Percentiles rank a stretch among this genome's conserved stretches.
These are phyloP conservation scores for Parochlus steinenii DNA, from an alignment of 2,888 invertebrate species.

Conservation along the genomic window DNA sequence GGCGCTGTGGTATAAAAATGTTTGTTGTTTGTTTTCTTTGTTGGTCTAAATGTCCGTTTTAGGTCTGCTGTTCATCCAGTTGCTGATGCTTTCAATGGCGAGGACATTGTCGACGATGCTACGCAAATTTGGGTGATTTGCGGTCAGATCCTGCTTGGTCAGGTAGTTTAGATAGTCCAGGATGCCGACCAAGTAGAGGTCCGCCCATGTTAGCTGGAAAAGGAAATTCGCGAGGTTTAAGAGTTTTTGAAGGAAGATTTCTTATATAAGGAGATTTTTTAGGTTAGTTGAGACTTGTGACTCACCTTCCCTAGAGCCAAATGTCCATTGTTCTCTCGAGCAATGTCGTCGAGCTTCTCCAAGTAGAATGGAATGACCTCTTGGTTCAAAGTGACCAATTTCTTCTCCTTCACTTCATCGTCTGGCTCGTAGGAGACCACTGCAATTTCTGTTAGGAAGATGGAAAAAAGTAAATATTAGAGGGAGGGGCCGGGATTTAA, in stretches of 20 bases:
- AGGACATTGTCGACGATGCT: conserved; percentile 38
- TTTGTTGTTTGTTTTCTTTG: no score
- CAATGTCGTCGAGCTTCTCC: conserved; percentile 40
- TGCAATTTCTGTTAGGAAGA: conserved; percentile 37
- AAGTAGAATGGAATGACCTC: conserved; percentile 41
- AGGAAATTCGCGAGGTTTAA: conserved; percentile 8
- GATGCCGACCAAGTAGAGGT: conserved; percentile 40
- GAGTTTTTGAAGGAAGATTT: neutral
- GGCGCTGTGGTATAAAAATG: no score
- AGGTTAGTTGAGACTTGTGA: conserved; percentile 9
- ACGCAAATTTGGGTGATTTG: conserved; percentile 39
- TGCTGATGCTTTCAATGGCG: conserved; percentile 39
- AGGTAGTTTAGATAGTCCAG: conserved; percentile 42
- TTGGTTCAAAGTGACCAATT: conserved; percentile 32
- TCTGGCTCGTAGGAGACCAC: conserved; percentile 39
- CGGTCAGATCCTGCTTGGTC: conserved; percentile 35
- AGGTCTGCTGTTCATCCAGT: conserved; percentile 47
- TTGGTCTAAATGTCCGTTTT: conserved; percentile 33
- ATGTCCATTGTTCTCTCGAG: conserved; percentile 41
- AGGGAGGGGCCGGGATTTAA: no score
- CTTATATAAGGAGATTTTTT: neutral
- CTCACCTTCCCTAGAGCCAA: conserved; percentile 35
- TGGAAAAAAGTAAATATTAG: no score
- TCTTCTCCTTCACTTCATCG: conserved; percentile 36
- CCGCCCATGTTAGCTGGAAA: conserved; percentile 45